These are phyloP conservation scores for Drosophila kanapiae DNA, from an alignment of 1,140 invertebrate genomes.

Conservation along the genomic window DNA sequence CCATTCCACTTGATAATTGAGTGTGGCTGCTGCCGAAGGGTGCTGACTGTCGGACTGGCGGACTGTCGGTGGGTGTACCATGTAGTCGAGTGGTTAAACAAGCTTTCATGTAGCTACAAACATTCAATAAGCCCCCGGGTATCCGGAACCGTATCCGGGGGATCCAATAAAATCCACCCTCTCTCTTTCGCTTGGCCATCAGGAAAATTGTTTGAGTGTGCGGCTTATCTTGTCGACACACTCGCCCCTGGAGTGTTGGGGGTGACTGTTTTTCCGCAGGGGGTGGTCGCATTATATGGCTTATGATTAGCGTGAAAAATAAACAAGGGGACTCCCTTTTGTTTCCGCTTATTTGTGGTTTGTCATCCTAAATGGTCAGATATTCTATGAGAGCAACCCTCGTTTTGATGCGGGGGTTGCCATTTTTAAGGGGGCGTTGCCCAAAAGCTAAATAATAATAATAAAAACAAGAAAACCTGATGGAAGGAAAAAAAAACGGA, in stretches of 20 bases:
- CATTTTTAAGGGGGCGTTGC: conserved; percentile 67
- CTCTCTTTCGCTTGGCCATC: background rate
- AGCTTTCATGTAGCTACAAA: conserved; percentile 37
- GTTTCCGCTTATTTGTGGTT: conserved; percentile 46
- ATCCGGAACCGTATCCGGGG: conserved; percentile 24
- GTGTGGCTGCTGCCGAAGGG: conserved; percentile 38
- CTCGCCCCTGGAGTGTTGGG: conserved; percentile 20
- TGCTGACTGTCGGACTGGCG: conserved; percentile 22
- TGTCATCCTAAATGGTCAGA: conserved; percentile 34
- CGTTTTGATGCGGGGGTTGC: conserved; percentile 12
- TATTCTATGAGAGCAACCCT: conserved; percentile 16
- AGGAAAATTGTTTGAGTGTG: conserved; percentile 43
- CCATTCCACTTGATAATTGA: conserved; percentile 50
- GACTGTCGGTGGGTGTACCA: conserved; percentile 17
- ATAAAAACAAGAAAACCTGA: background rate
- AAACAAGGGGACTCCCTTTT: conserved; percentile 54
- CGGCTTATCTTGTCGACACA: conserved; percentile 83
- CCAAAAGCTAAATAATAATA: conserved; percentile 28
- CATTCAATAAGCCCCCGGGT: conserved; percentile 40
- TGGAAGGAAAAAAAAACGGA: background rate
- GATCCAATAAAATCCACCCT: conserved; percentile 46
- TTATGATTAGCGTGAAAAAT: conserved; percentile 81
- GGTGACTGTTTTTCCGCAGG: background rate
- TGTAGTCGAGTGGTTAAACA: conserved; percentile 38
- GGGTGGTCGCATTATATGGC: conserved; percentile 31